Conservation (phyloP, 2,888 invertebrate species). For the Maniola hyperantus region DNA sequence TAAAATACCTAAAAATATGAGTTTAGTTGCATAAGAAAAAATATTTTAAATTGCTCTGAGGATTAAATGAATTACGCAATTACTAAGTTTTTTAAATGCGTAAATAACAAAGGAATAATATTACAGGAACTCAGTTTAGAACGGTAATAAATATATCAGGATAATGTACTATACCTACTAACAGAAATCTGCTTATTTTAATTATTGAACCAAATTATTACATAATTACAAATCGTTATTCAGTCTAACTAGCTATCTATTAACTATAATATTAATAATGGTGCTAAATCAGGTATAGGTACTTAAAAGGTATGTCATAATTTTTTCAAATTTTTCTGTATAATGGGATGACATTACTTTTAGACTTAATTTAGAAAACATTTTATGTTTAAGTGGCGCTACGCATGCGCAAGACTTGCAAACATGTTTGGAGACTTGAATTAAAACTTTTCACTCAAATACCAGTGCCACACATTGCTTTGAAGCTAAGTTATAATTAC, state of each 20-base stretch:
- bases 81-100: constrained; percentile 2
- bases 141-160: not conserved
- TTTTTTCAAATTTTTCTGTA: too few species aligned
- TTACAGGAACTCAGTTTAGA: not conserved
- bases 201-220: not conserved
- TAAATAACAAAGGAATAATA: not conserved
- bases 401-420: too few species aligned
- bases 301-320: not conserved
- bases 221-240: constrained; percentile 7
- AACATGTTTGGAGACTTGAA: not conserved
- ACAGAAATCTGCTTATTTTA: not conserved
- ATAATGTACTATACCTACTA: not conserved
- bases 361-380: not conserved
- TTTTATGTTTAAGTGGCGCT: not conserved
- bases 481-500: too few species aligned
- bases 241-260: constrained; percentile 15
- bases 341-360: not conserved
- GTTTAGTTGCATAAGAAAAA: not conserved
- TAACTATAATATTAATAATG: not conserved
- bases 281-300: not conserved
- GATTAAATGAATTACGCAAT: not conserved
- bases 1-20: not conserved
- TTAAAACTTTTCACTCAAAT: too few species aligned
- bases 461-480: not conserved
- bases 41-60: not conserved